Conservation (phyloP, 2,888 invertebrate species). For the Norana najaformis region DNA sequence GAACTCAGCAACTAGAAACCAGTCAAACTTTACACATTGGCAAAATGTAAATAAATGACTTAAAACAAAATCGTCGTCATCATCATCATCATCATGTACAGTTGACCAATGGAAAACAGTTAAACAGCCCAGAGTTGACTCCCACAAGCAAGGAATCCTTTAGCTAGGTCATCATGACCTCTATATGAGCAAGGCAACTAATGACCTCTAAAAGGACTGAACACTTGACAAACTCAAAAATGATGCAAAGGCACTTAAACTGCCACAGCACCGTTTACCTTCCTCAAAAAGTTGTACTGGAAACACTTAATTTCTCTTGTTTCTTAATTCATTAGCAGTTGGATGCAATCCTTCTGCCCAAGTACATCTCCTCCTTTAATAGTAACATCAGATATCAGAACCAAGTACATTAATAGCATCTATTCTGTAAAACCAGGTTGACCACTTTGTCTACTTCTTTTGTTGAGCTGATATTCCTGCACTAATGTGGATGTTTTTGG, state of each 20-base stretch:
- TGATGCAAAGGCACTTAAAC: too few relatives aligned
- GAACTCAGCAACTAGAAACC: neutral
- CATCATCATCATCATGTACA: constrained; percentile 7
- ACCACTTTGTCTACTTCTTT: too few relatives aligned
- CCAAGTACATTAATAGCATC: neutral
- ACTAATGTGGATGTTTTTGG: too few relatives aligned
- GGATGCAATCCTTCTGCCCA: neutral
- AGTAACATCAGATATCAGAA: neutral
- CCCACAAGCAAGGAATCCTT: too few relatives aligned
- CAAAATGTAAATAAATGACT: neutral
- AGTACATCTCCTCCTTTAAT: too few relatives aligned
- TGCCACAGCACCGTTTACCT: neutral
- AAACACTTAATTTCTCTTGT: neutral
- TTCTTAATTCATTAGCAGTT: neutral
- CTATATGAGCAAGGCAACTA: too few relatives aligned
- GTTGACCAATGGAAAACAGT: too few relatives aligned
- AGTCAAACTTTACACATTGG: neutral
- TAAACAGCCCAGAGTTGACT: neutral
- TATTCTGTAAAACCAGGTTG: neutral
- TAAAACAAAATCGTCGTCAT: neutral
- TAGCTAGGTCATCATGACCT: too few relatives aligned
- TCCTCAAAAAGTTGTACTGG: neutral
- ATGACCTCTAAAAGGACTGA: too few relatives aligned
- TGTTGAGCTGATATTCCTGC: too few relatives aligned
- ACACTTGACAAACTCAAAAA: too few relatives aligned